These are phyloP conservation scores for Steatocranus sp. DNA, from an alignment of 2,797 vertebrate genomes.

Conservation along the genomic window DNA sequence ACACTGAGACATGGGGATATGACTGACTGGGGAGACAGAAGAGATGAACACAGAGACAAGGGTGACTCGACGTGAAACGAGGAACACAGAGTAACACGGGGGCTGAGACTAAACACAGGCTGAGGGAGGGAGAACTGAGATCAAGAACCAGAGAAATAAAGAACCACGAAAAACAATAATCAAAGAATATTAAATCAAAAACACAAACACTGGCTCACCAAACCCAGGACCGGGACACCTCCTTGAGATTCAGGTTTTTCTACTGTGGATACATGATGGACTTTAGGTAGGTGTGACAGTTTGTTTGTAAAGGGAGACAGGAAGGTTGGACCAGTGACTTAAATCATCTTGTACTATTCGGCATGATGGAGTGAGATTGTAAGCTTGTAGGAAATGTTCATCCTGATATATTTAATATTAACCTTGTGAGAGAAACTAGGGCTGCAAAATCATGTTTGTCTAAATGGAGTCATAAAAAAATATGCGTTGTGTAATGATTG, in stretches of 20 bases:
- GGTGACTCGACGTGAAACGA: background rate
- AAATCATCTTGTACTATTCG: background rate
- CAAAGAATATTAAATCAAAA: background rate
- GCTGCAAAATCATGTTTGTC: background rate
- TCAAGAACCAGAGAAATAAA: background rate
- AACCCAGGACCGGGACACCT: background rate
- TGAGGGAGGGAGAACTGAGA: background rate
- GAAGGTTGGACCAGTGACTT: background rate
- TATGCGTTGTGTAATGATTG: background rate
- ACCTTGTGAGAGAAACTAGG: background rate
- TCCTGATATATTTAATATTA: background rate
- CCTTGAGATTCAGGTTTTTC: background rate
- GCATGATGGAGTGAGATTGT: background rate
- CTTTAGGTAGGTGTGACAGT: background rate
- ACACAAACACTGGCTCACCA: background rate
- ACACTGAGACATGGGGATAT: background rate
- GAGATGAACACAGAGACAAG: background rate
- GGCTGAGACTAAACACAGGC: background rate
- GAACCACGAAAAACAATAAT: background rate
- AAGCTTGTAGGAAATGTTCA: background rate
- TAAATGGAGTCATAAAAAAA: background rate
- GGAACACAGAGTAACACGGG: fast-evolving
- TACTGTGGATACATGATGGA: background rate
- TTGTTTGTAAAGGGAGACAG: background rate
- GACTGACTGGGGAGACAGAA: background rate